Base-by-base conservation (phyloP, 2,113 vertebrate species). In the Dromiciops gliroides region DNA sequence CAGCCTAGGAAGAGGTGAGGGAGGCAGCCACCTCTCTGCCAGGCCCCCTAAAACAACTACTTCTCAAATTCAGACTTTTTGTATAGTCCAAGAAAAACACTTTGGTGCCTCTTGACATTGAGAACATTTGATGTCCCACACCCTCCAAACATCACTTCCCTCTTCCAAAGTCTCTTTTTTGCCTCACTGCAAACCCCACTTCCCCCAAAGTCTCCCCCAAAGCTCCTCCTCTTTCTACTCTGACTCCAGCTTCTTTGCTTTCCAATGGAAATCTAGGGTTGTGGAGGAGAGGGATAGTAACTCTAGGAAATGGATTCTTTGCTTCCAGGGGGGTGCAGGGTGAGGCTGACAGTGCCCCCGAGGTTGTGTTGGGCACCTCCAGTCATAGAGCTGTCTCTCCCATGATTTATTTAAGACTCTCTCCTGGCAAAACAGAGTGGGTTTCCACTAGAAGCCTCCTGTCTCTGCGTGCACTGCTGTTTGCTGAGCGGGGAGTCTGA, bases 401-500 rank as follows among this genome's bases (percentile, higher is more conserved):
- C 28, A 49, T 26, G 89, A 50, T 26, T 90, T 89, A 47, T 89
- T 89, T 90, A 31, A 90, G 14, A 50, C 89, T 90, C 9, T 28
- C 89, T 90, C 25, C 24, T 48, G 25, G 51, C 88, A 94, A 50
- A 51, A 75, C 22, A 48, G 0, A 94, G 88, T 88, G 67, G 48
- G 26, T 50, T 94, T 22, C 89, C 47, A 90, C 89, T 90, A 50
- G 89, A 31, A 47, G 50, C 89, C 47, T 26, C 47, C 56, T 26
- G 92, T 50, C 93, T 94, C 31, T n/a, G 37, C 28, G 67, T 95
- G 92, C 89, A 37, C n/a, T 93, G 37, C 50, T 94, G 94, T 91
- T 56, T 26, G 48, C 75, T 95, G 53, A 90, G 96, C 19, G 44
- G 37, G 28, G 51, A 93, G 88, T 50, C 53, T 83, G 94, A 96